Evolutionary conservation across 1,140 invertebrate species (phyloP).

Genomic region (Cyclargus thomasi): DNA sequence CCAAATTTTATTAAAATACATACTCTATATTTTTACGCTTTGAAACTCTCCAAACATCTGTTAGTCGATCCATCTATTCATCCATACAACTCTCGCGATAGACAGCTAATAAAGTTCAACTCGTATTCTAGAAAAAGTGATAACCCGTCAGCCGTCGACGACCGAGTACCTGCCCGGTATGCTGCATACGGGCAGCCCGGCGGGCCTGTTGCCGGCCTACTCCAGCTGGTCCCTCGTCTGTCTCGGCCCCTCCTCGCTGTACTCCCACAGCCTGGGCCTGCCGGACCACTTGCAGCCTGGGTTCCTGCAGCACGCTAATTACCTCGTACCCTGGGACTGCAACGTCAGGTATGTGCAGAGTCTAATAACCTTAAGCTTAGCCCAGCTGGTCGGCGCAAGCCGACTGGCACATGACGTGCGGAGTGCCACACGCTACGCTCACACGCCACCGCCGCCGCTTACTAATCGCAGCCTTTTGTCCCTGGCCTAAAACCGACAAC

Average conservation of each 20-base stretch:
- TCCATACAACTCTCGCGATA: too few relatives aligned
- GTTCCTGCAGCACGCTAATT: slow-evolving; percentile 92
- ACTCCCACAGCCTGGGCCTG: slow-evolving; percentile 91
- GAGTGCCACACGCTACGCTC: too few relatives aligned
- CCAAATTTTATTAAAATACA: too few relatives aligned
- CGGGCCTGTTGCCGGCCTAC: slow-evolving; percentile 88
- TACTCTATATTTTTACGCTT: too few relatives aligned
- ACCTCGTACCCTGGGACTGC: slow-evolving; percentile 96
- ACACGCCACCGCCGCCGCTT: too few relatives aligned
- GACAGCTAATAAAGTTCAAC: neutral
- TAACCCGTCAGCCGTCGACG: slow-evolving; percentile 86
- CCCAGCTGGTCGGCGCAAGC: too few relatives aligned
- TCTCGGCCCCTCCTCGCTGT: slow-evolving; percentile 91
- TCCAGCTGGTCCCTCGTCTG: slow-evolving; percentile 95
- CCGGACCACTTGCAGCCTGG: slow-evolving; percentile 87
- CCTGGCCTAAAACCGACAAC: too few relatives aligned
- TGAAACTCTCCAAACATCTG: too few relatives aligned
- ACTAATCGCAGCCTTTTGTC: too few relatives aligned
- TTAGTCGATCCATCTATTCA: too few relatives aligned
- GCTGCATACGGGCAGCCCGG: slow-evolving; percentile 87
- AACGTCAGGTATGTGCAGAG: slow-evolving; percentile 74
- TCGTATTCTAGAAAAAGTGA: slow-evolving; percentile 73
- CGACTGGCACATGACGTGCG: too few relatives aligned
- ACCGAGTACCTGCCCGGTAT: slow-evolving; percentile 94
- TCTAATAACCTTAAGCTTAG: too few relatives aligned